These are phyloP conservation scores for Cotesia congregata DNA, from an alignment of 2,888 invertebrate genomes.

Conservation along the genomic window DNA sequence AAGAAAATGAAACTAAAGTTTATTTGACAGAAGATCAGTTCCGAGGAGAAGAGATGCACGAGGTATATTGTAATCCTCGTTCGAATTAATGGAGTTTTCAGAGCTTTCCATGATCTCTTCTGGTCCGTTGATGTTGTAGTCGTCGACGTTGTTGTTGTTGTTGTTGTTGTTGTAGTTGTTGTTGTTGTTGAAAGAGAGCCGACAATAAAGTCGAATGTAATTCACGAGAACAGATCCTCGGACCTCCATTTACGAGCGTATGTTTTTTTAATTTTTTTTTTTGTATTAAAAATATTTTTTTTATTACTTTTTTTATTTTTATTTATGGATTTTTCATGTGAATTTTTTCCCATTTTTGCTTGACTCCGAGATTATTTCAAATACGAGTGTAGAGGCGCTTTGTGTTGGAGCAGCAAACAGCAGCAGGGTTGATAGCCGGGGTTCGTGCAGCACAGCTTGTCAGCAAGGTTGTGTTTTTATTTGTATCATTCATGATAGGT, in stretches of 20 bases:
- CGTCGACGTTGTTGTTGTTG: conserved; percentile 14
- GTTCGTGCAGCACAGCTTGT: conserved; percentile 71
- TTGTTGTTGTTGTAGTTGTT: conserved; percentile 18
- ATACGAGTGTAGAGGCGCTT: conserved; percentile 61
- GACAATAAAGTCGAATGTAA: conserved; percentile 18
- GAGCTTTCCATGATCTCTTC: not conserved
- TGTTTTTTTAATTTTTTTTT: conserved; percentile 8
- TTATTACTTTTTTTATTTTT: conserved; percentile 22
- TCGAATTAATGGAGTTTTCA: not conserved
- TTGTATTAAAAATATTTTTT: not conserved
- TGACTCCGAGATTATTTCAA: conserved; percentile 31
- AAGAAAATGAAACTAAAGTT: not conserved
- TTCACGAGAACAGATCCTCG: conserved; percentile 25
- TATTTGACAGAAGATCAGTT: not conserved
- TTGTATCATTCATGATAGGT: conserved; percentile 65
- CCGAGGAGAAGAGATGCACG: conserved; percentile 11
- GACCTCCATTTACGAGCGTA: conserved; percentile 17
- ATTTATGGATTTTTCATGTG: conserved; percentile 16
- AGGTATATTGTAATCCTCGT: not conserved
- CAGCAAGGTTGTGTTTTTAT: conserved; percentile 69
- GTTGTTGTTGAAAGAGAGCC: conserved; percentile 4
- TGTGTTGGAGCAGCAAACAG: conserved; percentile 68
- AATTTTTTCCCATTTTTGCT: conserved; percentile 23
- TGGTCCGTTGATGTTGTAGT: conserved; percentile 19
- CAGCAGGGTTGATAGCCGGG: conserved; percentile 70